Evolutionary conservation across 2,113 vertebrate species (phyloP).

Genomic region (Micronycteris hirsuta): DNA sequence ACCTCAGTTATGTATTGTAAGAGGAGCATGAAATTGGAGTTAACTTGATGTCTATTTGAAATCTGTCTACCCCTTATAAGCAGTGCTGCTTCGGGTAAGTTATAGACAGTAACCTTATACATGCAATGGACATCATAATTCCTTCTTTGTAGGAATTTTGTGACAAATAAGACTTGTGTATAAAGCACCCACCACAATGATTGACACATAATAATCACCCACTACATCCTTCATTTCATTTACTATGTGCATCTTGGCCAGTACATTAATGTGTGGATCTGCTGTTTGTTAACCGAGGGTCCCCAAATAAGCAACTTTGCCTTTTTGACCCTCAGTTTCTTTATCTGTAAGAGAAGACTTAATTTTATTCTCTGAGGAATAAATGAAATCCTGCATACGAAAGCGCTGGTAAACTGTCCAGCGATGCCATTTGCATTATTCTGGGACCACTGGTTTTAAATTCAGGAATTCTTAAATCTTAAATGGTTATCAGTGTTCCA

Average conservation of each 20-base stretch:
- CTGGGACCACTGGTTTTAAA: not conserved
- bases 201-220: not conserved
- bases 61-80: not conserved
- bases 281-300: not conserved
- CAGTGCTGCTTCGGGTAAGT: not conserved
- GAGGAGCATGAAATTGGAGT: not conserved
- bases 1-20: not conserved
- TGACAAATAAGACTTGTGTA: not conserved
- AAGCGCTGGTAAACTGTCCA: not conserved
- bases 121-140: not conserved
- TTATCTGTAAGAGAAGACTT: not conserved
- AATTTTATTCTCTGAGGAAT: not conserved
- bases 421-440: not conserved
- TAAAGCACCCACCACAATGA: not conserved
- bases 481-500: not conserved
- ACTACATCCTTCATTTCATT: not conserved
- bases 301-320: not conserved
- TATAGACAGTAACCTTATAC: not conserved
- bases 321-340: not conserved
- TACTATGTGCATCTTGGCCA: not conserved
- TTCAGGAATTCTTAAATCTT: slow-evolving; percentile 33
- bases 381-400: not conserved
- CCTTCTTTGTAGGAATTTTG: not conserved
- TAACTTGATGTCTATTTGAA: not conserved
- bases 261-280: not conserved